Evolutionary conservation across 2,888 invertebrate genomes (phyloP).

Genomic region (Hipparchia semele): DNA sequence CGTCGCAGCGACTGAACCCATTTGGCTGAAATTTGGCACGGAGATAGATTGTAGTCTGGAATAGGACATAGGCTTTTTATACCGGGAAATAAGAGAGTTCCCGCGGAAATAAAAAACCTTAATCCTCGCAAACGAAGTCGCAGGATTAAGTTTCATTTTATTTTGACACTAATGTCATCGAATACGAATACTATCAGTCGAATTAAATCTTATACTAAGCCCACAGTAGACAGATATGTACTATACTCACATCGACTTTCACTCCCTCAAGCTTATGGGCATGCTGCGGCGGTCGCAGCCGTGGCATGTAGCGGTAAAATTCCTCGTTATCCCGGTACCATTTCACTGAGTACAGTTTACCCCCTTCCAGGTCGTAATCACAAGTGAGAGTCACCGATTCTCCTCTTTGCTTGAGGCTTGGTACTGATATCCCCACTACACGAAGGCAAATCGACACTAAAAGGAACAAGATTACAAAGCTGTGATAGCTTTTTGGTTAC

Average conservation of each 20-base stretch:
- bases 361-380: constrained; percentile 84
- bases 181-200: no score
- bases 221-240: no score
- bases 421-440: constrained; percentile 81
- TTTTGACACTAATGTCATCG: no score
- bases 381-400: constrained; percentile 83
- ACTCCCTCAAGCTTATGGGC: constrained; percentile 84
- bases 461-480: constrained; percentile 18
- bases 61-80: no score
- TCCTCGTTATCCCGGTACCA: constrained; percentile 87
- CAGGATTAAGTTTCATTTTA: no score
- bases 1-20: no score
- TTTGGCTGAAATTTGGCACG: no score
- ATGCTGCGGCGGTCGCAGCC: constrained; percentile 84
- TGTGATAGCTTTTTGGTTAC: background rate
- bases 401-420: constrained; percentile 81
- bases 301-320: constrained; percentile 86
- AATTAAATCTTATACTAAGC: no score
- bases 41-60: no score
- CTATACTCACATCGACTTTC: constrained; percentile 83
- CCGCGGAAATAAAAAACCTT: no score
- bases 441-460: constrained; percentile 69
- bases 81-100: no score
- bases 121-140: no score
- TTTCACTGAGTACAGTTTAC: constrained; percentile 85